phyloP scores from a whole-genome alignment of 2,797 vertebrate species.

The Enteromius argenteus region DNA sequence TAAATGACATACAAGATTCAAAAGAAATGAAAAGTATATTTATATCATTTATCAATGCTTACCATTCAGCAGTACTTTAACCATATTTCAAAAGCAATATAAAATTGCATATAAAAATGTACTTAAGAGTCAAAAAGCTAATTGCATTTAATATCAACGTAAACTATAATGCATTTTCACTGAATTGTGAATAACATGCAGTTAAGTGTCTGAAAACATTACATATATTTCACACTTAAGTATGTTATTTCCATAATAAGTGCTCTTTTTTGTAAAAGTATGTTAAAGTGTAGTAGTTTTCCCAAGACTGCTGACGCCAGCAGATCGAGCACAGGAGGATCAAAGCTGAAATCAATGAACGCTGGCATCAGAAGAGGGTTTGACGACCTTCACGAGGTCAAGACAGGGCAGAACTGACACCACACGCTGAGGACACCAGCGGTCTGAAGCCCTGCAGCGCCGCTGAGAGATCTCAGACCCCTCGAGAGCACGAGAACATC shows the following conservation, averaged over 20 bases:
- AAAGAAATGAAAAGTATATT: background rate
- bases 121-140: background rate
- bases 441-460: background rate
- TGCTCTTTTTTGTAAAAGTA: background rate
- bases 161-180: background rate
- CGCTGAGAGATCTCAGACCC: background rate
- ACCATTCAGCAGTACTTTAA: background rate
- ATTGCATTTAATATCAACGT: background rate
- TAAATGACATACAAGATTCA: no score
- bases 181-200: background rate
- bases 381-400: slow-evolving; percentile 16
- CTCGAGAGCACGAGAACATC: background rate
- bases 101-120: background rate
- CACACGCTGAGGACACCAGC: slow-evolving; percentile 26
- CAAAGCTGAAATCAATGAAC: background rate
- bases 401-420: background rate
- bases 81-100: background rate
- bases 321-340: background rate
- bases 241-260: background rate
- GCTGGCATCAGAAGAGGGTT: background rate
- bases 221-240: background rate
- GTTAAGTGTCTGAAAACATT: background rate
- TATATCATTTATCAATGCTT: background rate
- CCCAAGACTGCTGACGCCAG: background rate
- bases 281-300: background rate